Evolutionary conservation across 2,888 invertebrate genomes (phyloP).

Genomic region (Pantelozetes paolii): DNA sequence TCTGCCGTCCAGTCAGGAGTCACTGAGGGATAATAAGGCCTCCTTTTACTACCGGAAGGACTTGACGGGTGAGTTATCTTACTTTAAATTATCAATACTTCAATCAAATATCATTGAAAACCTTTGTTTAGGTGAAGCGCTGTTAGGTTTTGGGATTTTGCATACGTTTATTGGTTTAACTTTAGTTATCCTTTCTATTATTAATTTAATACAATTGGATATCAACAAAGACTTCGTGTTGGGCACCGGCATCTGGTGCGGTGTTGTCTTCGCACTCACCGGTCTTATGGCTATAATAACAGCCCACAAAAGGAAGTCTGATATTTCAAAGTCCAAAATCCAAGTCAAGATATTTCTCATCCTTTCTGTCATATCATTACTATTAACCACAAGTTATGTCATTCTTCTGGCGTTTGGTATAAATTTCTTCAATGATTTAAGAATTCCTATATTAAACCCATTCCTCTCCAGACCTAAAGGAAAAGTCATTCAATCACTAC

Average conservation of each 20-base stretch:
- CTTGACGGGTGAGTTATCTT: conserved; percentile 42
- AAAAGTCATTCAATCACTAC: conserved; percentile 34
- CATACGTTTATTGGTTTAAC: conserved; percentile 44
- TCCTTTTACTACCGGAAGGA: conserved; percentile 41
- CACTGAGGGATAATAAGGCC: conserved; percentile 41
- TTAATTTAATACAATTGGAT: conserved; percentile 33
- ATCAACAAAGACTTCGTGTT: not conserved
- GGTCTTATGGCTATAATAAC: conserved; percentile 43
- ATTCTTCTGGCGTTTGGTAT: conserved; percentile 35
- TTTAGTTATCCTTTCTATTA: conserved; percentile 41
- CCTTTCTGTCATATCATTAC: conserved; percentile 15
- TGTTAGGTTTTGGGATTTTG: conserved; percentile 44
- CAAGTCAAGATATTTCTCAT: conserved; percentile 33
- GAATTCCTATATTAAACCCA: too few species aligned
- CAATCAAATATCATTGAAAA: too few species aligned
- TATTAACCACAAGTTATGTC: conserved; percentile 26
- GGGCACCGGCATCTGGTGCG: conserved; percentile 44
- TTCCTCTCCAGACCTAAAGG: conserved; percentile 37
- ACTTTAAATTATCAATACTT: too few species aligned
- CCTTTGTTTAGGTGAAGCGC: too few species aligned
- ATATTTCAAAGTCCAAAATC: conserved; percentile 35
- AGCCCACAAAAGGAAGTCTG: conserved; percentile 35
- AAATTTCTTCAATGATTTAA: too few species aligned
- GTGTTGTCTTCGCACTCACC: conserved; percentile 42
- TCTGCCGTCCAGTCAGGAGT: conserved; percentile 41